Percentiles rank a stretch among this genome's conserved stretches.
phyloP scores from a whole-genome alignment of 2,888 invertebrate genomes.

The Polyploca ridens region DNA sequence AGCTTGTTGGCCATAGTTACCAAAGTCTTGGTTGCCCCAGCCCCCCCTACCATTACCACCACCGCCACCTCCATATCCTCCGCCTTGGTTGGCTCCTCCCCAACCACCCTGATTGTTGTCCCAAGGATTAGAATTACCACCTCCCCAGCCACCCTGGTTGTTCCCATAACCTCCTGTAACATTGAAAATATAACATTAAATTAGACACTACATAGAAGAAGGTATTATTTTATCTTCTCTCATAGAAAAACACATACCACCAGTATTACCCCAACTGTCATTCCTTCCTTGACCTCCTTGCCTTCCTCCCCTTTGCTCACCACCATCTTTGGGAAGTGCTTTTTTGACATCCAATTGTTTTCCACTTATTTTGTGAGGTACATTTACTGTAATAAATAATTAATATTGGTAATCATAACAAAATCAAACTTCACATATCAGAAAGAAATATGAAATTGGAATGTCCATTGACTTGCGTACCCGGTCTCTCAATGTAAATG shows the following conservation, averaged over 20 bases:
- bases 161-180: slow-evolving; percentile 81
- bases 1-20: slow-evolving; percentile 92
- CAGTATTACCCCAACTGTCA: slow-evolving; percentile 69
- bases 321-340: slow-evolving; percentile 93
- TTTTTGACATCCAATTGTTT: slow-evolving; percentile 97
- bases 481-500: slow-evolving; percentile 55
- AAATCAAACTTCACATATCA: slow-evolving; percentile 8
- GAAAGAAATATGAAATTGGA: slow-evolving; percentile 20
- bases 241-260: slow-evolving; percentile 31
- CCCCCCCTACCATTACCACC: slow-evolving; percentile 75
- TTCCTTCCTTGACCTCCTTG: slow-evolving; percentile 71
- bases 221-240: slow-evolving; percentile 14
- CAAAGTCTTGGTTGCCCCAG: slow-evolving; percentile 88
- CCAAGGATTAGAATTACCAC: slow-evolving; percentile 77
- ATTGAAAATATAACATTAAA: slow-evolving; percentile 7
- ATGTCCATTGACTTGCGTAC: slow-evolving; percentile 80
- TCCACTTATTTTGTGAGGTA: slow-evolving; percentile 93
- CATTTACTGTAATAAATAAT: slow-evolving; percentile 85
- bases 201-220: slow-evolving; percentile 21
- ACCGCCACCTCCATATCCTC: slow-evolving; percentile 77
- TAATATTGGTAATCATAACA: neutral
- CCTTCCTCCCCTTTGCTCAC: slow-evolving; percentile 83
- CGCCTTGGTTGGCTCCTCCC: slow-evolving; percentile 58
- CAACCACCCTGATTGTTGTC: slow-evolving; percentile 66
- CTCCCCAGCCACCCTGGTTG: slow-evolving; percentile 83